phyloP scores from a whole-genome alignment of 2,113 vertebrate genomes.

The Amblyornis subalaris region DNA sequence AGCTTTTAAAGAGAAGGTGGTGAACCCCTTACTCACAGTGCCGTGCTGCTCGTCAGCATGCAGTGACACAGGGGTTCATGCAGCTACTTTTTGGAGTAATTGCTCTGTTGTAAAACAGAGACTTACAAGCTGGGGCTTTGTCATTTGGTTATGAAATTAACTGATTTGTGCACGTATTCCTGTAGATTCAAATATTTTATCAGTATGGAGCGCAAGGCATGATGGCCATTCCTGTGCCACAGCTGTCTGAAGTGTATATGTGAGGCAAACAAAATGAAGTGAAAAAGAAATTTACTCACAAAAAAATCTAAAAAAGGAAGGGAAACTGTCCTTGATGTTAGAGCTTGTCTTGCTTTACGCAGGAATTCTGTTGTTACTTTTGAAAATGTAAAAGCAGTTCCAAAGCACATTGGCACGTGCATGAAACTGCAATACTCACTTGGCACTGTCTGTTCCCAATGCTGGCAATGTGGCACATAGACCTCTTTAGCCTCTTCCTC shows the following conservation, averaged over 20 bases:
- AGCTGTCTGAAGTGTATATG: not conserved
- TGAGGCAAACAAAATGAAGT: not conserved
- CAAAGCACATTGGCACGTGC: conserved; percentile 76
- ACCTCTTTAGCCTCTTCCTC: conserved; percentile 81
- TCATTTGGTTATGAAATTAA: conserved; percentile 32
- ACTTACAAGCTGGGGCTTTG: conserved; percentile 42
- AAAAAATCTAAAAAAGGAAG: conserved; percentile 15
- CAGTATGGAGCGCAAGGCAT: not conserved
- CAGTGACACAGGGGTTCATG: not conserved
- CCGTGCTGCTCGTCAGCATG: not conserved
- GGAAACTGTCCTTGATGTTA: conserved; percentile 56
- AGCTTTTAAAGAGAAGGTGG: not conserved
- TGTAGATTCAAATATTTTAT: conserved; percentile 31
- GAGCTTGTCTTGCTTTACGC: conserved; percentile 70
- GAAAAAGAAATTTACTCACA: not conserved
- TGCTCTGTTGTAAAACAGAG: conserved; percentile 29
- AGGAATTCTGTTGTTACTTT: conserved; percentile 81
- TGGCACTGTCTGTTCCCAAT: conserved; percentile 70
- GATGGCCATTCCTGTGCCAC: not conserved
- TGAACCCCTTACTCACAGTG: not conserved
- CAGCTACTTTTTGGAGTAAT: conserved; percentile 25
- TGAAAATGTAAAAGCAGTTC: conserved; percentile 73
- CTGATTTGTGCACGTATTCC: not conserved
- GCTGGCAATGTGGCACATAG: conserved; percentile 78
- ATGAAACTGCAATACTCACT: conserved; percentile 72